Base-by-base conservation (phyloP, 2,888 invertebrate species). In the Hypolimnas misippus region DNA sequence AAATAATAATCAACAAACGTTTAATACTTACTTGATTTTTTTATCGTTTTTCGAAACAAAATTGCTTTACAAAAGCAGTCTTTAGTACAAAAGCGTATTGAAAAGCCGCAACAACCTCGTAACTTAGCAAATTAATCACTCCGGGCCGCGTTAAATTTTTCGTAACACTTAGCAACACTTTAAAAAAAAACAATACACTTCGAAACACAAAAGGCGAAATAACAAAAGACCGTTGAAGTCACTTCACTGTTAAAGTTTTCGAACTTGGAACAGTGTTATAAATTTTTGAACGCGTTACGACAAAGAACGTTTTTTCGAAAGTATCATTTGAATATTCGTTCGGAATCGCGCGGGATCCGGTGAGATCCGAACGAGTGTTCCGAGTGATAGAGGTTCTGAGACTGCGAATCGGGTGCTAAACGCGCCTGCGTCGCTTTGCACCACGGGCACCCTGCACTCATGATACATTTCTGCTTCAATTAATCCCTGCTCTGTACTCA, bases 381-480 rank as follows among this genome's bases (percentile, higher is more conserved):
- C 74, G 78, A 76, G 73, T 82, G 82, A 83, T 70, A 74, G 84
- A 81, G 76, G 76, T 73, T 76, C 74, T 79, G 75, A 81, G 84
- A 91, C 90, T 91, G 90, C 86, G 86, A 86, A 80, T 77, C 73
- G 63, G 70, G 72, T 67, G 70, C 74, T 76, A 77, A 68, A 84
- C 70, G 91, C 91, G 91, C 91, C 81, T 89, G 91, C 91, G 91
- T 90, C 83, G 77, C 78, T 82, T 82, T 83, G 82, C 85, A 85
- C 83, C 82, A 84, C 77, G 74, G 76, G 65, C 54, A 77, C 76
- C 79, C 83, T 87, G 89, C 86, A 88, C 87, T 86, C 80, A 75
- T 87, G 86, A 88, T 90, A 90, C 86, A 88, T 88, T 90, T 87
- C 87, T 85, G 85, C 86, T 84, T 87, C 87, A 91, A 91, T 90